Evolutionary conservation across 1,140 invertebrate genomes (phyloP).

Genomic region (Halictus rubicundus): DNA sequence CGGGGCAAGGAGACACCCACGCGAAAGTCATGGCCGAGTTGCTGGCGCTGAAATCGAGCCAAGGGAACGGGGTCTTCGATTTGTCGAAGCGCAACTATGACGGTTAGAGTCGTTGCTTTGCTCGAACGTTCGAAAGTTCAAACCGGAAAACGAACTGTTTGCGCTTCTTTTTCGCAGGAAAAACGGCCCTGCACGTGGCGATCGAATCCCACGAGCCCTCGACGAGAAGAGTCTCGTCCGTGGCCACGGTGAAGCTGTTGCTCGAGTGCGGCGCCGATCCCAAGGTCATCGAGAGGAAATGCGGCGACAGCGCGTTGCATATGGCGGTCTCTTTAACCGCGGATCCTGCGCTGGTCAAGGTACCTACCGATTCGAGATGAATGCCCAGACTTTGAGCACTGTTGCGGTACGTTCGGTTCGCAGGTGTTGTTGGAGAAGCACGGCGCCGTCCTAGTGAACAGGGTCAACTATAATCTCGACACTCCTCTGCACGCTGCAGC

Average conservation of each 20-base stretch:
- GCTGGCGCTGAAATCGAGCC: slow-evolving; percentile 61
- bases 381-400: too few relatives aligned
- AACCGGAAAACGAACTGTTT: not conserved
- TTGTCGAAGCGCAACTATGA: slow-evolving; percentile 70
- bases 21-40: slow-evolving; percentile 65
- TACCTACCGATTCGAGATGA: slow-evolving; percentile 17
- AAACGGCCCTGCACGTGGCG: slow-evolving; percentile 71
- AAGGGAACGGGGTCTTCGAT: slow-evolving; percentile 70
- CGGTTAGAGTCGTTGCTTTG: slow-evolving; percentile 53
- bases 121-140: too few relatives aligned
- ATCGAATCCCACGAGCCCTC: slow-evolving; percentile 63
- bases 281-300: slow-evolving; percentile 60
- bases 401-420: not conserved
- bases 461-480: slow-evolving; percentile 65
- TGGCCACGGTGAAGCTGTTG: slow-evolving; percentile 60
- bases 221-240: slow-evolving; percentile 32
- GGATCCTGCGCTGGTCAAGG: slow-evolving; percentile 70
- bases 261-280: slow-evolving; percentile 68
- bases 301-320: slow-evolving; percentile 70
- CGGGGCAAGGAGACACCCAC: slow-evolving; percentile 67
- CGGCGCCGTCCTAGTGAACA: slow-evolving; percentile 57
- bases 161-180: slow-evolving; percentile 52
- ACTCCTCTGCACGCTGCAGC: slow-evolving; percentile 67
- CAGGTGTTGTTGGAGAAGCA: slow-evolving; percentile 62
- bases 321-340: slow-evolving; percentile 61